Evolutionary conservation across 2,113 vertebrate species (phyloP).

Genomic region (Vireo altiloquus): DNA sequence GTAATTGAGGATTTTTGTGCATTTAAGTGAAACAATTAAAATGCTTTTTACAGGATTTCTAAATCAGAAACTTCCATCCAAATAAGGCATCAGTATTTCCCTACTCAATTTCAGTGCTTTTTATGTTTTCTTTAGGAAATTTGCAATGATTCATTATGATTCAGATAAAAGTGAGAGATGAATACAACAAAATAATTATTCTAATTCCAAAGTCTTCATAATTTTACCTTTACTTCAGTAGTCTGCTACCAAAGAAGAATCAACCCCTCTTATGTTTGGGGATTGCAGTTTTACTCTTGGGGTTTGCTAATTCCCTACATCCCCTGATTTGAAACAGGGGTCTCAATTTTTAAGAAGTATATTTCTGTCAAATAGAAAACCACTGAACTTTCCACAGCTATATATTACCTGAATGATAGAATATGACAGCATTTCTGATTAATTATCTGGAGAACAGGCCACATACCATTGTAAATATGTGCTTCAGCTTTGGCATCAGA

Average conservation of each 20-base stretch:
- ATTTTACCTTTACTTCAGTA: background rate
- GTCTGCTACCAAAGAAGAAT: background rate
- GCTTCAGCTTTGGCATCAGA: background rate
- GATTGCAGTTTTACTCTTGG: background rate
- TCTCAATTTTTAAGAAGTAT: background rate
- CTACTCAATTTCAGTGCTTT: background rate
- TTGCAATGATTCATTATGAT: background rate
- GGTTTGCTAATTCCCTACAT: background rate
- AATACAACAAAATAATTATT: background rate
- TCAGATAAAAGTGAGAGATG: background rate
- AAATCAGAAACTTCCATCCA: background rate
- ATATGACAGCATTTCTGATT: background rate
- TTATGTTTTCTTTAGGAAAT: background rate
- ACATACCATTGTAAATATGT: background rate
- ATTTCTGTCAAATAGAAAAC: background rate
- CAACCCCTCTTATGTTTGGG: background rate
- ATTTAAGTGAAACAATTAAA: background rate
- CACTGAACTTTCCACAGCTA: background rate
- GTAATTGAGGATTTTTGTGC: background rate
- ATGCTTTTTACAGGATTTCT: background rate
- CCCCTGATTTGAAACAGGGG: background rate
- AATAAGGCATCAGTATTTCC: background rate
- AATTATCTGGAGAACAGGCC: background rate
- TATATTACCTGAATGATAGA: background rate
- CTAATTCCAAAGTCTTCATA: background rate